Evolutionary conservation across 2,113 vertebrate genomes (phyloP).

Genomic region (Calonectris borealis): DNA sequence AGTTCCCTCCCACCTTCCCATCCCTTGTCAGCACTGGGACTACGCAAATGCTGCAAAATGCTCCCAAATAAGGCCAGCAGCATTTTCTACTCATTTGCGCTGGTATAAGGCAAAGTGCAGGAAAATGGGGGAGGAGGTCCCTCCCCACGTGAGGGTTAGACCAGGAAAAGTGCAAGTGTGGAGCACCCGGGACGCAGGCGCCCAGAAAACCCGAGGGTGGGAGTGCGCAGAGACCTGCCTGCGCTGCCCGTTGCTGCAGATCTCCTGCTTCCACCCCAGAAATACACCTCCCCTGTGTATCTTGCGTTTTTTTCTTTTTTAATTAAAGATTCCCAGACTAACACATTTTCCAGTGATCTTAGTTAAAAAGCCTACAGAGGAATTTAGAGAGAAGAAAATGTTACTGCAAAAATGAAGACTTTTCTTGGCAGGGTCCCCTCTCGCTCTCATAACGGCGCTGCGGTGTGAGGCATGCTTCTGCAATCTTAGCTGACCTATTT

Average conservation of each 20-base stretch:
- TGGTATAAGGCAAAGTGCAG: neutral
- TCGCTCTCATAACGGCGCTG: neutral
- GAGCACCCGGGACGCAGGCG: neutral
- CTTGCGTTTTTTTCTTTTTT: neutral
- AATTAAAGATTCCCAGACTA: neutral
- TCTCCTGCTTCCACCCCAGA: neutral
- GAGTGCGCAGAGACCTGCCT: neutral
- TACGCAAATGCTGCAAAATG: neutral
- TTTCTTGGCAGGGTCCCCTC: conserved; percentile 16
- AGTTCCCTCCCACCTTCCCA: fast-evolving
- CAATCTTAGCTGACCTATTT: conserved; percentile 56
- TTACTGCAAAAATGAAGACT: neutral
- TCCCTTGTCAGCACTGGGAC: neutral
- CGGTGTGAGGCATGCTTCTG: neutral
- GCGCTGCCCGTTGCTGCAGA: fast-evolving
- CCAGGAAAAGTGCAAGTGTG: neutral
- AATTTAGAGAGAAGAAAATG: conserved; percentile 29
- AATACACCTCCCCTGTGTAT: neutral
- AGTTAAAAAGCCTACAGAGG: neutral
- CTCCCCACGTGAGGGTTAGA: fast-evolving
- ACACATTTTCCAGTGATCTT: conserved; percentile 5
- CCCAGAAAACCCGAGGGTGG: neutral
- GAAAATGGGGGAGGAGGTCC: neutral
- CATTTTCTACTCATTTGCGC: neutral
- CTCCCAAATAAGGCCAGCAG: neutral